phyloP scores from a whole-genome alignment of 2,113 vertebrate species.

The Strix aluco region DNA sequence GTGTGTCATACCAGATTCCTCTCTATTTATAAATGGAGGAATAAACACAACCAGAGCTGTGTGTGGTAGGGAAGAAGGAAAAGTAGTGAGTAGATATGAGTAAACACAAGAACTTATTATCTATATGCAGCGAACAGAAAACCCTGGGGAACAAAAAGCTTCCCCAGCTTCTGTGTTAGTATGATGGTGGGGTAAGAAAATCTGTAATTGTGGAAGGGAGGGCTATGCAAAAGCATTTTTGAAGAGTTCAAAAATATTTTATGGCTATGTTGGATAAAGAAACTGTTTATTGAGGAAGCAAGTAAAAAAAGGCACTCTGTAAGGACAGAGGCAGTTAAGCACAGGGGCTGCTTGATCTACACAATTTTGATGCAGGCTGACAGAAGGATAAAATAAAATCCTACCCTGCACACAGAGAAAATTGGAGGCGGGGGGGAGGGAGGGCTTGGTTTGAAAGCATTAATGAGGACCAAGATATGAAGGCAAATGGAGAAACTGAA shows the following conservation, averaged over 20 bases:
- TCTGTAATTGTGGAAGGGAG: background rate
- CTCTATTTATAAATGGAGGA: background rate
- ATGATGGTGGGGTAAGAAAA: background rate
- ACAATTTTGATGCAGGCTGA: background rate
- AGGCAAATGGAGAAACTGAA: background rate
- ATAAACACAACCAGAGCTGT: background rate
- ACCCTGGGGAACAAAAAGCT: background rate
- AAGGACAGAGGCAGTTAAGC: background rate
- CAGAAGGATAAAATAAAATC: background rate
- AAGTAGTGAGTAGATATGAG: slow-evolving; percentile 10
- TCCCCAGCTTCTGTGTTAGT: background rate
- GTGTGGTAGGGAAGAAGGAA: background rate
- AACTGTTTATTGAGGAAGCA: background rate
- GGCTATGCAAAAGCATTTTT: background rate
- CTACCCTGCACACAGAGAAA: background rate
- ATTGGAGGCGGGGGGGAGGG: background rate
- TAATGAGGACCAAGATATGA: background rate
- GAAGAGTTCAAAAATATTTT: background rate
- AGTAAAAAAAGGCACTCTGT: background rate
- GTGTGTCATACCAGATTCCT: background rate
- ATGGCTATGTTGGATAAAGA: background rate
- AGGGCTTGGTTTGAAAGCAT: background rate
- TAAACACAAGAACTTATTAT: slow-evolving; percentile 16
- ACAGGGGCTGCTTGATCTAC: background rate
- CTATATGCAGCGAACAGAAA: background rate